Evolutionary conservation across 2,113 vertebrate species (phyloP), one percentile per base, ranked within the genome.

Genomic region (Procapra przewalskii): DNA sequence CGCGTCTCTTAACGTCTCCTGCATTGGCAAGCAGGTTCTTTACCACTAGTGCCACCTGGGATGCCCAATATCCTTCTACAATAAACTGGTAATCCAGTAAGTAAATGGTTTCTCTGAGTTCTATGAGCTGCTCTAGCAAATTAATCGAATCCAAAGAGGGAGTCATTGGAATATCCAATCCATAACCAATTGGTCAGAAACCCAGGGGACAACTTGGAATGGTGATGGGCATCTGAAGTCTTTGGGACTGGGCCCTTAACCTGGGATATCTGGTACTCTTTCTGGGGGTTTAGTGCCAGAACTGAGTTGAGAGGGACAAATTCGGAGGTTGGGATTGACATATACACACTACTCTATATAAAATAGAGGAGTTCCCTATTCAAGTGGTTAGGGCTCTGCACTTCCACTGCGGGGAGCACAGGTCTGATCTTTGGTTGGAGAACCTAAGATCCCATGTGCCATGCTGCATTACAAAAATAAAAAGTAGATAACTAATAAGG

Each of bases 1-100:
- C 12, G 0, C 1, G 0, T 43, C 11, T 77, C 71, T 77, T 77
- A 27, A 27, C 3, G 23, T 77, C 71, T 43, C 71, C 36, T 14
- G 21, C 71, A 75, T 14, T 14, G 71, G 71, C 71, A 75, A 12
- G 36, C 36, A 43, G 36, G 36, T 75, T 75, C 71, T 75, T 75
- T 77, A 43, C 23, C 40, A 77, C 23, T 7, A 27, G 23, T 43
- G 71, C 71, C 23, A 7, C 71, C 40, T 43, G 40, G 71, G 36
- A 25, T 0, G 12, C 23, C 23, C 36, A 77, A 25, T 77, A 25
- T 15, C 6, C 23, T 77, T 27, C 71, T 77, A 25, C 40, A 77
- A 27, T 43, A 43, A 77, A 14, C 36, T 77, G 40, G 21, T 43
- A 25, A 77, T 15, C 71, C 71, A 77, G 40, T 77, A 77, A 43